These are phyloP conservation scores for Magallana ariakensis DNA, from an alignment of 1,140 invertebrate species.

Conservation along the genomic window DNA sequence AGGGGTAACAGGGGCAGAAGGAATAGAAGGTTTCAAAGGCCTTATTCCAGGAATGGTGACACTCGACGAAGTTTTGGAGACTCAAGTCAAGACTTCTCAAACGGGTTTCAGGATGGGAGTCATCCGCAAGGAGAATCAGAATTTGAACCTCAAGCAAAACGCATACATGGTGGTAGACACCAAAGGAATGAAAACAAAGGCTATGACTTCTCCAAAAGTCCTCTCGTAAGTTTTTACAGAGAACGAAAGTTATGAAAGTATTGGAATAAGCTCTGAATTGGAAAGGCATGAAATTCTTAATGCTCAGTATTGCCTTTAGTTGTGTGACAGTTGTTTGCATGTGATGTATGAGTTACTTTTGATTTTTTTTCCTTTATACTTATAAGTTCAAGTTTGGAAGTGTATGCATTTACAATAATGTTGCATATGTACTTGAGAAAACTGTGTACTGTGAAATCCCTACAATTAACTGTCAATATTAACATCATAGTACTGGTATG, in stretches of 20 bases:
- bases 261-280: neutral
- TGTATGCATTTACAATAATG: neutral
- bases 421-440: neutral
- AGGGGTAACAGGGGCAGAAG: conserved; percentile 40
- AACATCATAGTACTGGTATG: too few relatives aligned
- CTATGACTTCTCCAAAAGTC: conserved; percentile 39
- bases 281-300: neutral
- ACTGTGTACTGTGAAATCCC: too few relatives aligned
- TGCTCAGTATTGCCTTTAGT: neutral
- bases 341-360: neutral
- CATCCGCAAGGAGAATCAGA: conserved; percentile 52
- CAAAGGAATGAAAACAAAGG: conserved; percentile 19
- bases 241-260: neutral
- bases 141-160: conserved; percentile 54
- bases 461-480: too few relatives aligned
- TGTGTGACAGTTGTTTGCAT: conserved; percentile 31
- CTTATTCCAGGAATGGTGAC: neutral
- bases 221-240: conserved; percentile 12
- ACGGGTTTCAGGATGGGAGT: conserved; percentile 41
- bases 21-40: conserved; percentile 37
- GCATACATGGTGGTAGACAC: conserved; percentile 49
- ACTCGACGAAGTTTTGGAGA: conserved; percentile 38
- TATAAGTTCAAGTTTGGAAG: neutral
- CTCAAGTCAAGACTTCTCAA: neutral
- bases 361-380: too few relatives aligned